Conservation (phyloP, 2,888 invertebrate genomes). For the Lysandra coridon region DNA sequence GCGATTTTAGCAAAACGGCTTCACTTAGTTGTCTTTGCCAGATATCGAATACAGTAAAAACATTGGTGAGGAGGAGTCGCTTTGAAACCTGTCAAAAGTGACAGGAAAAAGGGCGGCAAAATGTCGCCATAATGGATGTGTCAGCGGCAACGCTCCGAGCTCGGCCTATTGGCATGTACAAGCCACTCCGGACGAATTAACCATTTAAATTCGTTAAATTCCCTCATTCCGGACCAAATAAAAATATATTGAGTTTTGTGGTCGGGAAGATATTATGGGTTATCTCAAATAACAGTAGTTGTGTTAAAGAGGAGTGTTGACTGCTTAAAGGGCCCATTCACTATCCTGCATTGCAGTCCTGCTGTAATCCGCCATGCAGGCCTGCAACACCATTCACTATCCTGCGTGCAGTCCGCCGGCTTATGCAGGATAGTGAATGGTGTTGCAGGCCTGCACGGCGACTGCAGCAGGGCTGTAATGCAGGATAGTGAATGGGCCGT, state of each 20-base stretch:
- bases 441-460: too few species aligned
- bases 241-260: not conserved
- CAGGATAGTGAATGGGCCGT: too few species aligned
- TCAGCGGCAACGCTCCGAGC: slow-evolving; percentile 71
- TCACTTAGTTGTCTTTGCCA: slow-evolving; percentile 24
- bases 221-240: not conserved
- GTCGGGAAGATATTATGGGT: not conserved
- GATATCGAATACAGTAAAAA: slow-evolving; percentile 50
- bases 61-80: slow-evolving; percentile 72
- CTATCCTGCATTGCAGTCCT: too few species aligned
- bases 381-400: too few species aligned
- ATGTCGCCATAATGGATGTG: slow-evolving; percentile 79
- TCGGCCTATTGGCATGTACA: slow-evolving; percentile 65
- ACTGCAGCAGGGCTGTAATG: too few species aligned
- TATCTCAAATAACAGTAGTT: not conserved
- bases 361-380: too few species aligned
- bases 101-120: slow-evolving; percentile 78
- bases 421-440: too few species aligned
- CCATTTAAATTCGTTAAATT: slow-evolving; percentile 45
- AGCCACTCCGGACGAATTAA: slow-evolving; percentile 67
- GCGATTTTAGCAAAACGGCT: slow-evolving; percentile 10
- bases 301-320: not conserved
- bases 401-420: too few species aligned
- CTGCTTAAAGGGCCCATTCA: too few species aligned
- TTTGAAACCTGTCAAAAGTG: slow-evolving; percentile 78